Base-by-base conservation (phyloP, 2,888 invertebrate genomes). In the Nomada goodeniana region DNA sequence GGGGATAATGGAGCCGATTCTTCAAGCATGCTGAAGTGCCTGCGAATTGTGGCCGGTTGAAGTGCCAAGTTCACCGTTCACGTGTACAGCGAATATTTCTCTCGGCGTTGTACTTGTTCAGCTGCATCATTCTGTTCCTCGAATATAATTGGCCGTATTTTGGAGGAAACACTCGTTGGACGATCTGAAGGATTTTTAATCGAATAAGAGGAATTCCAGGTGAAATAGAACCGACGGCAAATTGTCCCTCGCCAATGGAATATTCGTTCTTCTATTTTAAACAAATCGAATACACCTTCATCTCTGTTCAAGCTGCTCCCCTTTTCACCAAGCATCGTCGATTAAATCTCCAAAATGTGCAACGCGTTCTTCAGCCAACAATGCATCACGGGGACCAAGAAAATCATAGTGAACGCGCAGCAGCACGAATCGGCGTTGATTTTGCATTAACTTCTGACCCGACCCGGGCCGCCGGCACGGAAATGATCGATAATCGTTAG, bases 401-500 rank as follows among this genome's bases (percentile, higher is more conserved):
- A 53, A 80, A 55, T 44, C 53, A 9, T 23, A 42, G 64, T 15
- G 36, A 47, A 50, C 26, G 53, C 26, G 20, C 20, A 44, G 53
- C 61, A 59, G 74, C 72, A 68, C 78, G 76, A 80, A 74, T 84
- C 63, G 82, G 76, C 84, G 86, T 85, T 85, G 84, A 86, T 89
- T 90, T 88, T 87, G 80, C 82, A 88, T 90, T 88, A 88, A 88
- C 90, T 82, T 88, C 77, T 89, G 89, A 90, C 89, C 89, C 63
- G 70, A 5, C 23, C 20, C 36, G 36, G 44, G 67, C 76, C 61
- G 61, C 53, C 72, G 71, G 82, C 80, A 82, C 85, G 90, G 89
- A 90, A 91, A 90, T 87, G 86, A 82, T 82, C 88, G 88, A 89
- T 90, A 88, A 91, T 91, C 88, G 89, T 86, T 86, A 80, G 42